Conservation (phyloP, 37 sponge, comb jelly and placozoan genomes). For the Chondrosia reniformis region DNA sequence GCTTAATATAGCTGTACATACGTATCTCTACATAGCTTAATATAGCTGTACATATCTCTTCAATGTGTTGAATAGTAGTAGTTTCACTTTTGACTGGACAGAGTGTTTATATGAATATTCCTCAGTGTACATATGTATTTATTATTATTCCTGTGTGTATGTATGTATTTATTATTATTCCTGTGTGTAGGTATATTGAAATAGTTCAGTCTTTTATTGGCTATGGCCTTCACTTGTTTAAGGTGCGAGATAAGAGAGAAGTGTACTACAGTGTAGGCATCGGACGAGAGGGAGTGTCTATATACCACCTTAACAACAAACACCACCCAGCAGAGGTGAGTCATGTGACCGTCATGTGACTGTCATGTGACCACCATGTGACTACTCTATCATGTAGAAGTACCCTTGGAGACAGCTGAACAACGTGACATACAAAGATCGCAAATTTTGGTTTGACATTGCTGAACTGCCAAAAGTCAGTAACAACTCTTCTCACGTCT, state of each 20-base stretch:
- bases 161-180: too few relatives aligned
- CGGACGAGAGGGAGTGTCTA: constrained; percentile 17
- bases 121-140: background rate
- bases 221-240: constrained; percentile 67
- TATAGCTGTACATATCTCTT: too few relatives aligned
- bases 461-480: background rate
- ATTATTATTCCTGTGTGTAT: background rate
- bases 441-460: constrained; percentile 82
- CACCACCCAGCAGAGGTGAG: constrained; percentile 1
- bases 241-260: constrained; percentile 54
- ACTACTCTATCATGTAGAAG: constrained; percentile 8
- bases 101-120: too few relatives aligned
- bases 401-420: constrained; percentile 74
- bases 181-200: constrained; percentile 43
- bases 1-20: too few relatives aligned
- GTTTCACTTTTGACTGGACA: too few relatives aligned
- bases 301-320: constrained; percentile 4
- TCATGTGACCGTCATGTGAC: too few relatives aligned
- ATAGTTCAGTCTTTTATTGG: constrained; percentile 57
- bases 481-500: constrained; percentile 16
- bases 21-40: too few relatives aligned
- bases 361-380: background rate
- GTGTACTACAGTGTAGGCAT: background rate
- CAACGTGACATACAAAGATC: constrained; percentile 74
- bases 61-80: too few relatives aligned